These are phyloP conservation scores for Aleiodes alternator DNA, from an alignment of 2,888 invertebrate genomes.

Conservation along the genomic window DNA sequence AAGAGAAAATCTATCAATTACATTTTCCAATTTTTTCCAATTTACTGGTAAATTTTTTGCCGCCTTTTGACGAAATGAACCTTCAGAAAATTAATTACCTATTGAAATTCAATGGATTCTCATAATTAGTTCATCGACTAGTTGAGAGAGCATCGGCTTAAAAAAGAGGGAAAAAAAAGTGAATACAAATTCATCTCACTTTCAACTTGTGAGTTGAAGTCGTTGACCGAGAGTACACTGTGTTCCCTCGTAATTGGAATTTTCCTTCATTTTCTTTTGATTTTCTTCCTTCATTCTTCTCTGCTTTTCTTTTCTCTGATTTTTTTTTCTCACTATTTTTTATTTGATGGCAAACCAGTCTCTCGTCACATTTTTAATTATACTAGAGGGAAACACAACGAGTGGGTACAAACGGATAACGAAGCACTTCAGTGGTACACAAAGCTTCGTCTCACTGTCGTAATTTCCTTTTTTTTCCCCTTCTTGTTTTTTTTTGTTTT, in stretches of 20 bases:
- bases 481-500: too few relatives aligned
- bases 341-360: not conserved
- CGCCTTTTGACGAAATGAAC: too few relatives aligned
- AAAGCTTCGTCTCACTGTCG: not conserved
- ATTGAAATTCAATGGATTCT: not conserved
- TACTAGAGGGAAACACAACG: slow-evolving; percentile 12
- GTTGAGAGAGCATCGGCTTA: not conserved
- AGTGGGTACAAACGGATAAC: slow-evolving; percentile 30
- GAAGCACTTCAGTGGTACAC: slow-evolving; percentile 19
- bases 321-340: not conserved
- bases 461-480: too few relatives aligned
- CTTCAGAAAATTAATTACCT: not conserved
- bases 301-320: not conserved
- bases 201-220: slow-evolving; percentile 5
- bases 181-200: not conserved
- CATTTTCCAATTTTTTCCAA: too few relatives aligned
- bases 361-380: too few relatives aligned
- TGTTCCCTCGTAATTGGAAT: slow-evolving; percentile 39
- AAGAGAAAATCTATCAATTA: too few relatives aligned
- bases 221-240: slow-evolving; percentile 36
- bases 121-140: slow-evolving; percentile 12
- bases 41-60: too few relatives aligned
- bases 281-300: slow-evolving; percentile 34
- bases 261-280: slow-evolving; percentile 41
- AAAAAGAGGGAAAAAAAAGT: too few relatives aligned